phyloP scores from a whole-genome alignment of 2,797 vertebrate genomes.

The Falco rusticolus region DNA sequence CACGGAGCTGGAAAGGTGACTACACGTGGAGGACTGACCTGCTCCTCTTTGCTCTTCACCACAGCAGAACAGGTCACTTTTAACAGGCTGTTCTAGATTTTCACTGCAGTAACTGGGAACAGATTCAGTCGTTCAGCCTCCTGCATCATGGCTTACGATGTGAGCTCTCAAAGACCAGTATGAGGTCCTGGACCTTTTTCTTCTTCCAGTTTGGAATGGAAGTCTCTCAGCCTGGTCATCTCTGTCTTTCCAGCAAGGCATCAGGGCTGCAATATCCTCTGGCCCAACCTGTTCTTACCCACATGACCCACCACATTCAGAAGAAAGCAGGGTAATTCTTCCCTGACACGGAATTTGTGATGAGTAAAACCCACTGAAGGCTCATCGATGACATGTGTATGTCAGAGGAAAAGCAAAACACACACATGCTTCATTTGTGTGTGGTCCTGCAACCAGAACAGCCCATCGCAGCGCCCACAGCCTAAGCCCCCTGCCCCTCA shows the following conservation, averaged over 20 bases:
- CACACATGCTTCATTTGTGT: rapidly evolving
- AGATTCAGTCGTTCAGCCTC: neutral
- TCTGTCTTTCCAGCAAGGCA: neutral
- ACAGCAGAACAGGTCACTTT: neutral
- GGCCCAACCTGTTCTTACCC: neutral
- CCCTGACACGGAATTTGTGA: neutral
- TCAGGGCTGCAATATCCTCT: neutral
- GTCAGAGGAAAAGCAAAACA: neutral
- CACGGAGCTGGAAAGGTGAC: neutral
- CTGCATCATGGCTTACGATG: neutral
- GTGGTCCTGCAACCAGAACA: neutral
- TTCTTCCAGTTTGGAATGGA: neutral
- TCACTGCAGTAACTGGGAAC: neutral
- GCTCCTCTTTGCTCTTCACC: neutral
- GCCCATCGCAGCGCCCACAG: neutral
- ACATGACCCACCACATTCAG: neutral
- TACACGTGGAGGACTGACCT: neutral
- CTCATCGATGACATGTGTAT: neutral
- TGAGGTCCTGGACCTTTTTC: neutral
- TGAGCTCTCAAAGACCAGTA: neutral
- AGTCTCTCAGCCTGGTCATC: neutral
- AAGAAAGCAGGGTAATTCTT: neutral
- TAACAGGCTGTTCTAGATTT: neutral
- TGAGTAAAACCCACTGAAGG: neutral
- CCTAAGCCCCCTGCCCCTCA: neutral